phyloP scores from a whole-genome alignment of 2,888 invertebrate species.

The Flabesymbios commensalis region DNA sequence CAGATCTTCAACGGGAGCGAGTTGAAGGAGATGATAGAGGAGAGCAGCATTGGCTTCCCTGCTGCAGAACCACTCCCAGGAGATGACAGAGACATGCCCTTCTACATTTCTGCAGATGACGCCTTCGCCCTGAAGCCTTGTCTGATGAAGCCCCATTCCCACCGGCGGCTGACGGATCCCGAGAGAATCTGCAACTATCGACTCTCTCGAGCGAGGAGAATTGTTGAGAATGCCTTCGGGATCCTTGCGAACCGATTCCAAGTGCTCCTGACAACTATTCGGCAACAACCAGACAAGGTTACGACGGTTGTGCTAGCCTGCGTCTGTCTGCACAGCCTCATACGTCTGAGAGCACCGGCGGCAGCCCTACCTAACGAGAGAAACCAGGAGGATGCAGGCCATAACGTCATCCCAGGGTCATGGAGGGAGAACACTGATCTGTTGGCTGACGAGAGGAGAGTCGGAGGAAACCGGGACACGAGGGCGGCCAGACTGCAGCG shows the following conservation, averaged over 20 bases:
- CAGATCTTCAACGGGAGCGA: slow-evolving; percentile 27
- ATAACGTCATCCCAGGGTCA: slow-evolving; percentile 3
- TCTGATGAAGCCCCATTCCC: too few relatives aligned
- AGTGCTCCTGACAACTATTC: not conserved
- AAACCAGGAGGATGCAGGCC: not conserved
- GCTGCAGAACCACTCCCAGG: too few relatives aligned
- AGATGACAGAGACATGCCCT: too few relatives aligned
- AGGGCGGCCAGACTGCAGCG: too few relatives aligned
- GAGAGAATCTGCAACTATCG: too few relatives aligned
- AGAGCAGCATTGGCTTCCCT: too few relatives aligned
- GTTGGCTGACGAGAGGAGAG: too few relatives aligned
- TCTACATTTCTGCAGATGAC: too few relatives aligned
- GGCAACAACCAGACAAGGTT: not conserved
- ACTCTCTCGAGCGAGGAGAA: too few relatives aligned
- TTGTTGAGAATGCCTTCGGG: slow-evolving; percentile 5
- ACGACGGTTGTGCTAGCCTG: not conserved
- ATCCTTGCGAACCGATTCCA: not conserved
- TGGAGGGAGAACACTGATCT: slow-evolving; percentile 11
- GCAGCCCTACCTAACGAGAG: not conserved
- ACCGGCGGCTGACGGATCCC: too few relatives aligned
- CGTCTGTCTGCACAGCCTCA: slow-evolving; percentile 5
- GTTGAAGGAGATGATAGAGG: not conserved
- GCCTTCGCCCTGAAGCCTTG: too few relatives aligned
- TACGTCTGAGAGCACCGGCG: slow-evolving; percentile 6
- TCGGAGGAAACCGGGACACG: too few relatives aligned